Evolutionary conservation across 2,888 invertebrate species (phyloP), one percentile per base, ranked within the genome.

Genomic region (Branchellion lobata): DNA sequence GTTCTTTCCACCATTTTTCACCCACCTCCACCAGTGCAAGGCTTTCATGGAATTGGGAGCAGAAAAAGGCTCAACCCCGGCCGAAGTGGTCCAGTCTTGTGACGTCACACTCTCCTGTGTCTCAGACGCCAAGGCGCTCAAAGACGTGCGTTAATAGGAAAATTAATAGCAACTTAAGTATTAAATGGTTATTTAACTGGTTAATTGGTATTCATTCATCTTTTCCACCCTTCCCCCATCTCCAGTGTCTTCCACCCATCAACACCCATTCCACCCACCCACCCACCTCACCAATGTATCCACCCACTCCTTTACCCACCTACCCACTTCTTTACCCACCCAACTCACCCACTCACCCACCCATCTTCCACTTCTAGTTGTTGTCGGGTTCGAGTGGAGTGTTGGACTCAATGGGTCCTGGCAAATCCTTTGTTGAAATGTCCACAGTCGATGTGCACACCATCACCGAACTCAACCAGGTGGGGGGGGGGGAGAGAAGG

Each of bases 31-130:
- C 71, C 90, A 93, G 92, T 94, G 94, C 86, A 91, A 91, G 86
- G 93, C 93, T 85, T 94, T 95, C 87, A 91, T 92, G 84, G 92
- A 92, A 84, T 92, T 92, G 0, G 95, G 95, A 27, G 96, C 96
- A 1, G 91, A 92, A 81, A 91, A 93, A 81, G 94, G 93, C 78
- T 91, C 92, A 85, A 95, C 95, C 2, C 96, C 96, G 1, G 93
- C 93, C 85, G 96, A 97, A 86, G 95, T 97, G 11, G 93, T 96
- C 27, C 91, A 92, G 84, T 92, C 92, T 79, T 93, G 95, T 0
- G 96, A 97, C 87, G 93, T 97, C 83, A 96, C 95, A 75, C 96
- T 97, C 88, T 94, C 94, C 11, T 97, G 96, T 87, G 94, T 97
- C 21, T 92, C 96, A 0, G 96, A 96, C 89, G 94, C 96, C 1